Evolutionary conservation across 2,113 vertebrate genomes (phyloP).

Genomic region (Diadophis punctatus): DNA sequence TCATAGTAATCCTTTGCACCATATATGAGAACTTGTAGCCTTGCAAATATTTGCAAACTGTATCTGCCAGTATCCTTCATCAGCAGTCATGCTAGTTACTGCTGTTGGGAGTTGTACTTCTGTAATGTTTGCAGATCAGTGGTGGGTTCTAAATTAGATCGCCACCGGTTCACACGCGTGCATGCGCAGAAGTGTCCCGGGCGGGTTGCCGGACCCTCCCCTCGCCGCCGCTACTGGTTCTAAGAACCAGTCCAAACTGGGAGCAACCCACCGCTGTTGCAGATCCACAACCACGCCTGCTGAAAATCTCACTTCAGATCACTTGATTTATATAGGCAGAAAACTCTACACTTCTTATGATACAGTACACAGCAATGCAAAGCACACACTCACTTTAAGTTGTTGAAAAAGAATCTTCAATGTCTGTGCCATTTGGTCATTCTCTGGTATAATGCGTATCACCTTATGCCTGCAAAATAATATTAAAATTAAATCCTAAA

Average conservation of each 20-base stretch:
- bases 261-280: too few relatives aligned
- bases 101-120: neutral
- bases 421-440: slow-evolving; percentile 1
- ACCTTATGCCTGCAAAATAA: slow-evolving; percentile 16
- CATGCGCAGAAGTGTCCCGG: too few relatives aligned
- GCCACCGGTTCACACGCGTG: too few relatives aligned
- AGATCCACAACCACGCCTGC: neutral
- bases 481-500: neutral
- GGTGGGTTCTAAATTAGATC: too few relatives aligned
- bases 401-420: slow-evolving; percentile 11
- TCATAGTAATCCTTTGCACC: neutral
- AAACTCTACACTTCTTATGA: neutral
- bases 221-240: too few relatives aligned
- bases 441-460: slow-evolving; percentile 13
- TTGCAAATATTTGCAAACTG: neutral
- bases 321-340: neutral
- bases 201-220: too few relatives aligned
- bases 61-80: neutral
- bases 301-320: neutral
- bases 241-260: too few relatives aligned
- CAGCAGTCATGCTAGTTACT: neutral
- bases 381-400: slow-evolving; percentile 9
- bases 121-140: neutral
- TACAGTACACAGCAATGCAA: neutral
- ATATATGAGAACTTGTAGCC: neutral